Percentiles rank a stretch among this genome's conserved stretches.
Conservation (phyloP, 1,140 invertebrate genomes). For the Maniola jurtina region DNA sequence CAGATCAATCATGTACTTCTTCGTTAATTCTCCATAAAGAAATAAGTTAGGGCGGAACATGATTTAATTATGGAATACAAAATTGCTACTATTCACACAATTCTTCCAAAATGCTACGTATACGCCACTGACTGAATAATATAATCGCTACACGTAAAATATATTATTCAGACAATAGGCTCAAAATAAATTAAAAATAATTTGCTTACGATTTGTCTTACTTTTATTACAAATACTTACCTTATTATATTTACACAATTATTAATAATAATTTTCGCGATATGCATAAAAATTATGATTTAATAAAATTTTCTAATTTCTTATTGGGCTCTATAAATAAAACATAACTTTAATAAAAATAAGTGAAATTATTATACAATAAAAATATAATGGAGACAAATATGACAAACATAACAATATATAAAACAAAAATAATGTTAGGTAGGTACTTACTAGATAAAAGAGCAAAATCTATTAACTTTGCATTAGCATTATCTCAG, state of each 20-base stretch:
- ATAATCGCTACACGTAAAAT: constrained; percentile 31
- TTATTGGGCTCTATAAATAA: constrained; percentile 66
- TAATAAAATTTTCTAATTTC: constrained; percentile 65
- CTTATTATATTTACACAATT: constrained; percentile 58
- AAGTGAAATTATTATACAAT: constrained; percentile 62
- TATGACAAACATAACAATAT: constrained; percentile 73
- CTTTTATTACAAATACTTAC: constrained; percentile 31
- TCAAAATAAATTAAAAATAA: constrained; percentile 59
- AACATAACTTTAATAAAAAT: constrained; percentile 60
- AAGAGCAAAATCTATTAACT: constrained; percentile 44
- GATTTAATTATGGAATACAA: constrained; percentile 43
- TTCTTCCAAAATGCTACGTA: constrained; percentile 45
- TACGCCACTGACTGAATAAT: constrained; percentile 17
- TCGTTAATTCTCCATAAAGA: constrained; percentile 56
- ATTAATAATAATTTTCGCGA: constrained; percentile 52
- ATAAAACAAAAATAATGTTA: constrained; percentile 52
- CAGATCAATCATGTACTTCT: constrained; percentile 75
- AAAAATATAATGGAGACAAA: constrained; percentile 61
- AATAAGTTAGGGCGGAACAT: constrained; percentile 62
- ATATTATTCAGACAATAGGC: constrained; percentile 32
- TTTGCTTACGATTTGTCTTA: constrained; percentile 54
- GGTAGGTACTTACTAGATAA: constrained; percentile 22
- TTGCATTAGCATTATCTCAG: constrained; percentile 63
- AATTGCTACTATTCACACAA: constrained; percentile 46
- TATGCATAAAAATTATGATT: constrained; percentile 59